These are phyloP conservation scores for Ctenosaura bakeri DNA, from an alignment of 2,797 vertebrate species.

Conservation along the genomic window DNA sequence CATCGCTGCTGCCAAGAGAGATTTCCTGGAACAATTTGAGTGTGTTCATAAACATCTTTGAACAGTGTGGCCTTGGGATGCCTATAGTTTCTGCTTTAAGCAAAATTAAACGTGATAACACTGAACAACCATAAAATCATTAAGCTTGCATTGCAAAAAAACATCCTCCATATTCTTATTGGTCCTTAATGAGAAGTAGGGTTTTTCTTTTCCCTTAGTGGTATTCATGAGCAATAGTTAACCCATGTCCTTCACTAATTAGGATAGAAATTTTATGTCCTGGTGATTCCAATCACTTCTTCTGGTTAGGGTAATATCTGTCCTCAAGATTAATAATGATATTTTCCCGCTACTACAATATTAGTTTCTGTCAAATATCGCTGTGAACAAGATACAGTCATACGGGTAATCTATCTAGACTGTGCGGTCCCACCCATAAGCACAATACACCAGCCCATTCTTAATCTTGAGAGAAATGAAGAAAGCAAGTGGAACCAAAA, in stretches of 20 bases:
- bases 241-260: slow-evolving; percentile 45
- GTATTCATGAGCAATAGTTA: slow-evolving; percentile 34
- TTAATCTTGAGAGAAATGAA: not conserved
- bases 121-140: slow-evolving; percentile 4
- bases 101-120: slow-evolving; percentile 14
- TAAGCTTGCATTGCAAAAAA: not conserved
- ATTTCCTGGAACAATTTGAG: not conserved
- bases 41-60: not conserved
- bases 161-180: not conserved
- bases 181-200: not conserved
- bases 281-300: slow-evolving; percentile 65
- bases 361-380: slow-evolving; percentile 60
- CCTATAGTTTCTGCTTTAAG: not conserved
- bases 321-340: slow-evolving; percentile 65
- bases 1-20: not conserved
- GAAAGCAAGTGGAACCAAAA: not conserved
- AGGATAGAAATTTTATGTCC: slow-evolving; percentile 41
- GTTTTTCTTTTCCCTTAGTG: slow-evolving; percentile 10
- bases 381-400: slow-evolving; percentile 56
- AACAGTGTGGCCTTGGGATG: not conserved
- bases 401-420: slow-evolving; percentile 46
- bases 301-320: slow-evolving; percentile 63
- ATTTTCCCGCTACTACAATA: slow-evolving; percentile 55
- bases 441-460: not conserved
- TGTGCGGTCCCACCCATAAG: slow-evolving; percentile 25